Evolutionary conservation across 2,113 vertebrate species (phyloP).

Genomic region (Hystrix brachyura): DNA sequence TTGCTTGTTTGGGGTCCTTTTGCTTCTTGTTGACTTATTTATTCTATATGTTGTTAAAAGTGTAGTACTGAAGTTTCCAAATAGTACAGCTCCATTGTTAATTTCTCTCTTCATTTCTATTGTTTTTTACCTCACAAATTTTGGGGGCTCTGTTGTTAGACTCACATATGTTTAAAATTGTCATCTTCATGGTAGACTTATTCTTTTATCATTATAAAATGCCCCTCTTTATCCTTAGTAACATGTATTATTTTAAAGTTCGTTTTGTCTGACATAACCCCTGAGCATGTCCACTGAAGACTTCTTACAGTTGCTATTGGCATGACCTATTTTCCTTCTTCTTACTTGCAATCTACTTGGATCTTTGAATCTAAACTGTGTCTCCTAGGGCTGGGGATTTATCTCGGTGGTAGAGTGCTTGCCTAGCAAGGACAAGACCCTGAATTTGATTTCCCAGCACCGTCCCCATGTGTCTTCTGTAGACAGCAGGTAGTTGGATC

Average conservation of each 20-base stretch:
- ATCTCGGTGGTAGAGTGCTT: neutral
- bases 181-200: neutral
- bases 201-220: neutral
- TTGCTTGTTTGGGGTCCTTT: neutral
- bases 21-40: neutral
- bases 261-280: neutral
- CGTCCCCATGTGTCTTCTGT: neutral
- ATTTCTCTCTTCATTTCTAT: neutral
- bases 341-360: conserved; percentile 5
- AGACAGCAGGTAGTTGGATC: neutral
- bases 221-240: neutral
- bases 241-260: neutral
- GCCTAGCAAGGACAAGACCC: no score
- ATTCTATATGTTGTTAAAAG: neutral
- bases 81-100: neutral
- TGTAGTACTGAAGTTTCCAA: neutral
- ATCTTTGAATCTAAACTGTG: neutral
- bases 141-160: neutral
- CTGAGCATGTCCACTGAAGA: neutral
- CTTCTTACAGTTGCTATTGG: neutral
- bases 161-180: neutral
- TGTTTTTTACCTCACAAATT: neutral
- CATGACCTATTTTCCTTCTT: neutral
- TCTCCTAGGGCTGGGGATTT: neutral
- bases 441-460: no score